Conservation (phyloP, 2,113 vertebrate species). For the Phycodurus eques region DNA sequence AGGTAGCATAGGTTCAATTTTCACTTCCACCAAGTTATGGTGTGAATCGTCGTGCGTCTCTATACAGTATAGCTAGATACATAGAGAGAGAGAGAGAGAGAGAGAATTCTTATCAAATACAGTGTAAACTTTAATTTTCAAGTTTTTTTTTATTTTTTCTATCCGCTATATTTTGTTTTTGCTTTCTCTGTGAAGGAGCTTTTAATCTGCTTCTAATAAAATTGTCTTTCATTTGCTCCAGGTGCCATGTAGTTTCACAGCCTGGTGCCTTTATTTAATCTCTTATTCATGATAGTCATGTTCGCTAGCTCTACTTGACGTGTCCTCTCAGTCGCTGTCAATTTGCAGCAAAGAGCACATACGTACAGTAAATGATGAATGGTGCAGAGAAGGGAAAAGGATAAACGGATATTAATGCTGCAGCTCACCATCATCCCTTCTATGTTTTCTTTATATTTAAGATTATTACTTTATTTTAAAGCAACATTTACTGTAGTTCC, state of each 20-base stretch:
- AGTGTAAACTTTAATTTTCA: slow-evolving; percentile 47
- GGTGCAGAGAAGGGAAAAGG: not conserved
- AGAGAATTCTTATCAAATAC: slow-evolving; percentile 48
- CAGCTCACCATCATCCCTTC: not conserved
- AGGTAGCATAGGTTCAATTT: too few species aligned
- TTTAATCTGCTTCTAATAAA: slow-evolving; percentile 24
- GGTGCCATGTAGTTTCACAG: not conserved
- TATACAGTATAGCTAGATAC: too few species aligned
- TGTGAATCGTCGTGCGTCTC: too few species aligned
- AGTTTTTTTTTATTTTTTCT: not conserved
- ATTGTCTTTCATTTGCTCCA: slow-evolving; percentile 18
- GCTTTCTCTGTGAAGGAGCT: slow-evolving; percentile 3
- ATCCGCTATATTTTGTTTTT: not conserved
- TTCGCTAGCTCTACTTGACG: slow-evolving; percentile 14
- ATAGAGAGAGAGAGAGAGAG: too few species aligned
- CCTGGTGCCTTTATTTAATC: slow-evolving; percentile 41
- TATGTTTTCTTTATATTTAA: not conserved
- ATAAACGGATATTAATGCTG: not conserved
- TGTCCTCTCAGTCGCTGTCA: slow-evolving; percentile 28
- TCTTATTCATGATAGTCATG: slow-evolving; percentile 42
- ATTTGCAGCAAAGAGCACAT: slow-evolving; percentile 23
- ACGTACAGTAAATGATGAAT: slow-evolving; percentile 36
- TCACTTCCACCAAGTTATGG: too few species aligned
- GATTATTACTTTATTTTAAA: not conserved
- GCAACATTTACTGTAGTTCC: not conserved